These are phyloP conservation scores for Podarcis muralis DNA, from an alignment of 2,113 vertebrate species.

Conservation along the genomic window DNA sequence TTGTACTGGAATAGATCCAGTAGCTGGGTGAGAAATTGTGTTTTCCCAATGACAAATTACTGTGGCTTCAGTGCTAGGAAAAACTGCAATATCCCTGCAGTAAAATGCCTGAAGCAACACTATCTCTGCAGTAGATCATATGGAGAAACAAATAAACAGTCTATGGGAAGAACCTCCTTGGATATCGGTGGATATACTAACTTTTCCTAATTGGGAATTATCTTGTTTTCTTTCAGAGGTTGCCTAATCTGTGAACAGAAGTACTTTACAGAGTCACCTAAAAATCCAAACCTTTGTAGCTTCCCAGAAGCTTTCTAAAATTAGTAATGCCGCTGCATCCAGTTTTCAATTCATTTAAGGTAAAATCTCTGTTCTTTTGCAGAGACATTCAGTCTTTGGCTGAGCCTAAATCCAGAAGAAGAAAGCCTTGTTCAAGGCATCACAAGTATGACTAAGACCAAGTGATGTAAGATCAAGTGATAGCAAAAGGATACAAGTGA, in stretches of 20 bases:
- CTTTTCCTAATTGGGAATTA: background rate
- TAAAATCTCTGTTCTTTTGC: background rate
- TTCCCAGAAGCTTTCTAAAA: background rate
- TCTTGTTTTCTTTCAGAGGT: background rate
- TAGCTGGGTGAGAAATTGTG: background rate
- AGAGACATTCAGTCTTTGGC: background rate
- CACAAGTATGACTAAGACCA: background rate
- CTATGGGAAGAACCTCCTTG: background rate
- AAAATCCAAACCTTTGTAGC: background rate
- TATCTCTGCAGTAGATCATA: background rate
- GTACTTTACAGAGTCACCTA: background rate
- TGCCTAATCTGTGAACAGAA: slow-evolving; percentile 2
- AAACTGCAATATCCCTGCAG: background rate
- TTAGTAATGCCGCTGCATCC: background rate
- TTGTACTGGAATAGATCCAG: background rate
- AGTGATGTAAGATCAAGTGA: background rate
- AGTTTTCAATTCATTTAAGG: background rate
- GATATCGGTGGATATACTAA: background rate
- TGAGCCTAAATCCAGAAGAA: background rate
- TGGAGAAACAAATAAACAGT: too few relatives aligned
- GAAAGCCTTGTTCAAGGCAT: background rate
- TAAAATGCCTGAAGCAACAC: background rate
- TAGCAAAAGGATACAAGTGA: background rate
- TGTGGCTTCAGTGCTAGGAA: background rate
- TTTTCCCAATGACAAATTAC: background rate